Evolutionary conservation across 1,140 invertebrate genomes (phyloP), one percentile per base, ranked within the genome.

Genomic region (Achatina immaculata): DNA sequence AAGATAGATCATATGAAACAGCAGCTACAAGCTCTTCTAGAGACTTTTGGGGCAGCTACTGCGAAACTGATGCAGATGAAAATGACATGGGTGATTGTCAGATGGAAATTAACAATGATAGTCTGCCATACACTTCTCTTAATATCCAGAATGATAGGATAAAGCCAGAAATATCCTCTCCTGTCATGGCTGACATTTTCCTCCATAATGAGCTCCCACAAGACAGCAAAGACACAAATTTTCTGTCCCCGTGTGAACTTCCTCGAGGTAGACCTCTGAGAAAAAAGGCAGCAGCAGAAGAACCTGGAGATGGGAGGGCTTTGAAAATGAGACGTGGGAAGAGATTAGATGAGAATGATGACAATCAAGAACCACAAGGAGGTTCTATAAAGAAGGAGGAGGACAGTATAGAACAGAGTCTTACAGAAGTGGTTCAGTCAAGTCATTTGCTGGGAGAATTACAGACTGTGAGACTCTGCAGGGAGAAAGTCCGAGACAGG

Each of bases 231-330:
- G n/a, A 62, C 16, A 6, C 6, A 6, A 62, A 16, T 19, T 19
- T 62, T 62, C 6, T 6, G 16, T 2, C 3, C 9, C 28, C 58
- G 3, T 2, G 28, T 62, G 58, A 62, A 62, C 28, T 62, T 16
- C 58, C 58, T 62, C 58, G 58, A 31, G 58, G 58, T 9, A 62
- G 58, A 62, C 58, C 58, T 62, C 58, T 31, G 58, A 62, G 58
- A 16, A 28, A 34, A 28, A 62, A 62, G 16, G 4, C 58, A 62
- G 58, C 28, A 62, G 28, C 58, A 31, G 21, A 62, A 62, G 58
- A 31, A 34, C 31, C n/a, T 62, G n/a, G 31, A 16, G 28, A 34
- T 62, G 58, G 58, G 58, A 62, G 58, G 16, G 16, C n/a, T 14
- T n/a, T n/a, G n/a, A n/a, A n/a, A n/a, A n/a, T n/a, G n/a, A n/a